Evolutionary conservation across 30 jellyfish, hydroid and myxozoan species (phyloP).

Genomic region (Hydractinia echinata): DNA sequence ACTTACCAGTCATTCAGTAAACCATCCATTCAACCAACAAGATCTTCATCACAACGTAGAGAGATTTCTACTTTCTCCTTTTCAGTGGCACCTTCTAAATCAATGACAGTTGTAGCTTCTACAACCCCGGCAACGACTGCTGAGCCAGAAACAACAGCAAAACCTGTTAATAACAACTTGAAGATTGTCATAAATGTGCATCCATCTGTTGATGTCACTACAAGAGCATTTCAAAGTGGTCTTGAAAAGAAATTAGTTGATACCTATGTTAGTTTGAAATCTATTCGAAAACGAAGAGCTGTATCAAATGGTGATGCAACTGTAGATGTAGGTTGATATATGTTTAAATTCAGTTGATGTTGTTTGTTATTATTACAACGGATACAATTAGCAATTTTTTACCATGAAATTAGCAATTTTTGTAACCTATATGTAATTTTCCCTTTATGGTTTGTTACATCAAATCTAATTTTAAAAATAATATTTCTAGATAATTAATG

Average conservation of each 20-base stretch:
- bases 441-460: not conserved
- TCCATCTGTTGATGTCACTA: not conserved
- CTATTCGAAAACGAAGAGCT: not conserved
- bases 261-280: conserved; percentile 5
- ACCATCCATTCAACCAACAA: too few species aligned
- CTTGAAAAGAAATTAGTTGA: conserved; percentile 7
- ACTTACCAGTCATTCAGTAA: too few species aligned
- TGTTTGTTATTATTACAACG: too few species aligned
- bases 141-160: not conserved
- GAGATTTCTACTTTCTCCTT: too few species aligned
- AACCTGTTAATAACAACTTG: conserved; percentile 2
- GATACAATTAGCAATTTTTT: too few species aligned
- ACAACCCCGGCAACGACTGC: too few species aligned
- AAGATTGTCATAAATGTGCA: not conserved
- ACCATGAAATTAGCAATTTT: too few species aligned
- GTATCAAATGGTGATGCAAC: conserved; percentile 13
- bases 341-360: too few species aligned
- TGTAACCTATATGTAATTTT: not conserved
- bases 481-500: not conserved
- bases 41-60: too few species aligned
- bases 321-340: not conserved
- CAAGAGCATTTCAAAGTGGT: not conserved
- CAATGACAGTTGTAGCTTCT: too few species aligned
- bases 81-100: too few species aligned
- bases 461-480: not conserved